Base-by-base conservation (phyloP, 2,113 vertebrate species). In the Phyllopteryx taeniolatus region DNA sequence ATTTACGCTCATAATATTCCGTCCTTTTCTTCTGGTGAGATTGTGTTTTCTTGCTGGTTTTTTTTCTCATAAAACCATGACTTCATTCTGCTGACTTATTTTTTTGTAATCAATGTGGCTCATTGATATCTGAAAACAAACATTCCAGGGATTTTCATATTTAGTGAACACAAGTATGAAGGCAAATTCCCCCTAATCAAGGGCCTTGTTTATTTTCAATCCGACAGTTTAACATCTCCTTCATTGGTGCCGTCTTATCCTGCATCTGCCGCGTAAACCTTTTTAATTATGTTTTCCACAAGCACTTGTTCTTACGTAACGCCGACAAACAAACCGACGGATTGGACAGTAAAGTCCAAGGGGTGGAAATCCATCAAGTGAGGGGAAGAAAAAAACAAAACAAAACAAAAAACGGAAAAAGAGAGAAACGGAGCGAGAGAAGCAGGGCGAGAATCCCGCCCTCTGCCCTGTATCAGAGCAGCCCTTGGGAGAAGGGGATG, bases 401-500 rank as follows among this genome's bases (percentile, higher is more conserved):
- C n/a, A n/a, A 27, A 35, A 67, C 47, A 78, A 72, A 51, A 83
- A 82, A 77, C 76, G 69, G 17, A 33, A 31, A n/a, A 19, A 42
- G 35, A 63, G 17, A 64, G n/a, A n/a, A n/a, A n/a, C 19, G 43
- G 39, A 20, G 39, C 17, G 67, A 70, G 69, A 73, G 70, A 76
- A 74, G 83, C 76, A 73, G 74, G 64, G 46, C 51, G 6, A 74
- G 73, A 79, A 69, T 71, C 62, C 60, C 72, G 63, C 70, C 44
- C 44, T 31, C 59, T 46, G 44, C 74, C 73, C 75, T 72, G 62
- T 85, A 85, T 83, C 80, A 79, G 77, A 81, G 76, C 69, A 85
- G 76, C 77, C 75, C 80, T 61, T 82, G 85, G 79, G 76, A 85
- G 80, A 84, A 90, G 79, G 86, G 86, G 83, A 89, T 90, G 88